These are phyloP conservation scores for Phlogophora meticulosa DNA, from an alignment of 2,888 invertebrate genomes.

Conservation along the genomic window DNA sequence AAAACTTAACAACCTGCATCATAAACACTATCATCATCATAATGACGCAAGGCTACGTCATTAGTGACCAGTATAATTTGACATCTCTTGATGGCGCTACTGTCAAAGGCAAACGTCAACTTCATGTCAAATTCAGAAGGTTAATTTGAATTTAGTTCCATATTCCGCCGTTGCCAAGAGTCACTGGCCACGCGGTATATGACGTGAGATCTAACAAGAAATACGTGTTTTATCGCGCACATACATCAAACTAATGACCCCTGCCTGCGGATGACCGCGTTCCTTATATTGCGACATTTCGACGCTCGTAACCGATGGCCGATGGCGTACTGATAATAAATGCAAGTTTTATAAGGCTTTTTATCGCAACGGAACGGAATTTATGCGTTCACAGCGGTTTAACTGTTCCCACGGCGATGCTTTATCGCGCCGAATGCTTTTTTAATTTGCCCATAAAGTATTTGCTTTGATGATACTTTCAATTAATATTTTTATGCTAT, in stretches of 20 bases:
- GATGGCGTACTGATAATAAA: constrained; percentile 76
- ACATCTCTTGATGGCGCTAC: constrained; percentile 6
- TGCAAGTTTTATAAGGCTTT: constrained; percentile 83
- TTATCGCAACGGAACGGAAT: constrained; percentile 78
- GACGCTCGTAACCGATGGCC: constrained; percentile 73
- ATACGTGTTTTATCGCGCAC: constrained; percentile 72
- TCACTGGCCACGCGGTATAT: constrained; percentile 43
- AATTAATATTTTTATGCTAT: constrained; percentile 70
- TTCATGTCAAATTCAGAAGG: constrained; percentile 15
- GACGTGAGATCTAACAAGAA: constrained; percentile 64
- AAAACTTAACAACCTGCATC: constrained; percentile 37
- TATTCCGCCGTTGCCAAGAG: constrained; percentile 42
- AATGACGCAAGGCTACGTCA: constrained; percentile 40
- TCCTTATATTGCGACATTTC: constrained; percentile 76
- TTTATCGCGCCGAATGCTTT: constrained; percentile 75
- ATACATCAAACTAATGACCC: constrained; percentile 82
- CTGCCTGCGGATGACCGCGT: constrained; percentile 70
- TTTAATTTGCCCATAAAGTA: constrained; percentile 79
- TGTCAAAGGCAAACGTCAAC: constrained; percentile 30
- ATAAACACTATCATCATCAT: constrained; percentile 32
- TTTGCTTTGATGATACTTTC: constrained; percentile 76
- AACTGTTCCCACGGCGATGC: constrained; percentile 81
- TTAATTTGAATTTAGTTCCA: constrained; percentile 49
- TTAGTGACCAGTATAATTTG: constrained; percentile 30
- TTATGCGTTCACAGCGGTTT: constrained; percentile 78